Conservation (phyloP, 1,140 invertebrate species). For the Armadillidium nasatum region DNA sequence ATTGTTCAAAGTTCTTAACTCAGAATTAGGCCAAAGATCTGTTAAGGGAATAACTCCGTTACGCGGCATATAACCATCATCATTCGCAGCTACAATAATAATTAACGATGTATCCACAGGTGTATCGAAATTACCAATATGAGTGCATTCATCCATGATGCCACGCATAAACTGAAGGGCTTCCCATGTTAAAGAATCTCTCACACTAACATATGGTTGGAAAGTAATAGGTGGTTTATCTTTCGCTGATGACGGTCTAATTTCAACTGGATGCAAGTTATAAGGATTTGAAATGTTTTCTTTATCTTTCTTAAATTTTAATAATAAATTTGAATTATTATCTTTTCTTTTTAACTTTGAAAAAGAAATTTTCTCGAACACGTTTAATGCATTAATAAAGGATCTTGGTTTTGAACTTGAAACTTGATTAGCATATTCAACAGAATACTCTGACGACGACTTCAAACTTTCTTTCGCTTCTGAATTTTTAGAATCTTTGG, state of each 20-base stretch:
- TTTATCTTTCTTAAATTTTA: conserved; percentile 11
- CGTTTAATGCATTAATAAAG: neutral
- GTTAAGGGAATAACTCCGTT: conserved; percentile 60
- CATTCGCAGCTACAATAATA: conserved; percentile 74
- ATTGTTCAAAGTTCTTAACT: conserved; percentile 73
- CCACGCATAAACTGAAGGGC: conserved; percentile 92
- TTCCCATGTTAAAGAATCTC: conserved; percentile 53
- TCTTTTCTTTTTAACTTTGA: conserved; percentile 17
- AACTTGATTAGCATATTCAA: too few species aligned
- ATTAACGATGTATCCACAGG: conserved; percentile 76
- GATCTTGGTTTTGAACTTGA: neutral
- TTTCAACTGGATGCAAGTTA: conserved; percentile 31
- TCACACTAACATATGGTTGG: conserved; percentile 39
- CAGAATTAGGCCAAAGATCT: conserved; percentile 87
- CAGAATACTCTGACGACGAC: neutral
- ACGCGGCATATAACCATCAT: conserved; percentile 36
- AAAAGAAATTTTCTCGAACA: conserved; percentile 23
- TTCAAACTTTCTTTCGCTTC: neutral
- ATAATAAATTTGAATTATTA: conserved; percentile 22
- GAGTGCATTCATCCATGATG: conserved; percentile 98
- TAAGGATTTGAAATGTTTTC: neutral
- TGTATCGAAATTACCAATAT: conserved; percentile 83
- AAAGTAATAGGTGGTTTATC: conserved; percentile 32
- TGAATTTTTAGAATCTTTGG: neutral
- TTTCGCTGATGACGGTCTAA: conserved; percentile 25